These are phyloP conservation scores for Upupa epops DNA, from an alignment of 2,113 vertebrate genomes.

Conservation along the genomic window DNA sequence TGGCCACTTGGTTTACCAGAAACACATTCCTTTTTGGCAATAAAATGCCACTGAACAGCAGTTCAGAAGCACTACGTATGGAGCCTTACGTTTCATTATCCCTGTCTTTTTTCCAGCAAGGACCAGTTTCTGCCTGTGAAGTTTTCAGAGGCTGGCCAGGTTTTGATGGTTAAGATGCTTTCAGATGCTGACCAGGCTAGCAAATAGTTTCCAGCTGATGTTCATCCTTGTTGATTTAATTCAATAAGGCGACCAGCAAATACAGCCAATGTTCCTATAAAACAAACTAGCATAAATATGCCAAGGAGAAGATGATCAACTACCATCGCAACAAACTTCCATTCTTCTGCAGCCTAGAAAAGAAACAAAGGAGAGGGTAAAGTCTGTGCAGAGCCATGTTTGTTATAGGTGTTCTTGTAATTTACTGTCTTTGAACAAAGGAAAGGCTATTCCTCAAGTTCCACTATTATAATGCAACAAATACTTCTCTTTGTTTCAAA, in stretches of 20 bases:
- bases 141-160: neutral
- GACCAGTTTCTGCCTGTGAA: neutral
- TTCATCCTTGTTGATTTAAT: conserved; percentile 87
- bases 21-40: neutral
- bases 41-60: neutral
- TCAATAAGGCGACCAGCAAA: conserved; percentile 96
- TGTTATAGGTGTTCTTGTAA: neutral
- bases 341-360: conserved; percentile 91
- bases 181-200: neutral
- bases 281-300: conserved; percentile 94
- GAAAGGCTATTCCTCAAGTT: neutral
- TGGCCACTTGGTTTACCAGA: neutral
- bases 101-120: neutral
- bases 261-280: conserved; percentile 92
- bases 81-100: neutral
- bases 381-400: neutral
- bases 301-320: conserved; percentile 95
- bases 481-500: neutral
- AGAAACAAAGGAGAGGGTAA: conserved; percentile 34
- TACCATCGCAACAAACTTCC: conserved; percentile 99
- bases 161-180: neutral
- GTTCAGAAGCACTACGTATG: neutral
- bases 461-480: neutral
- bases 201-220: conserved; percentile 1
- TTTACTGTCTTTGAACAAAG: neutral